A percentile compares a stretch with the other conserved stretches of the same genome.
Conservation (phyloP, 1,140 invertebrate genomes). For the Rhynchophorus ferrugineus region DNA sequence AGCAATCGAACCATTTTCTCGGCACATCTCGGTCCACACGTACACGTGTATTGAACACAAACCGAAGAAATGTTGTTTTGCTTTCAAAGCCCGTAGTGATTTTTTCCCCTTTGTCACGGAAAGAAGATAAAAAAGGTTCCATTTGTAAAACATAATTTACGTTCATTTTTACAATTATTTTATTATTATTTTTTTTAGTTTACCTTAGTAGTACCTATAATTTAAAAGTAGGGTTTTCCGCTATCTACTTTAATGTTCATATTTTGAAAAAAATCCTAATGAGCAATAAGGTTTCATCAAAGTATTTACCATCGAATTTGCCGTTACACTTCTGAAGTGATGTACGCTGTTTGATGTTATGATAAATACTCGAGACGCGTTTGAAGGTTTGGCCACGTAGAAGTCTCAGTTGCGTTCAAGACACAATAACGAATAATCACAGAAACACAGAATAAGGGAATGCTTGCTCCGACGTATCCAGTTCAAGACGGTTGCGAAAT, state of each 20-base stretch:
- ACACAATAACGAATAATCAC: slow-evolving; percentile 1
- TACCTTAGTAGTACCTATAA: slow-evolving; percentile 5
- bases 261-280: slow-evolving; percentile 5
- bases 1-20: slow-evolving; percentile 1
- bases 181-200: slow-evolving; percentile 8
- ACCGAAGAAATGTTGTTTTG: neutral
- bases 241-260: slow-evolving; percentile 1
- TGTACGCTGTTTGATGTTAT: too few species aligned
- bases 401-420: slow-evolving; percentile 1
- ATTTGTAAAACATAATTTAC: slow-evolving; percentile 16
- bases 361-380: too few species aligned
- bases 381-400: slow-evolving; percentile 8
- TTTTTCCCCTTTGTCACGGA: too few species aligned
- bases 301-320: slow-evolving; percentile 6
- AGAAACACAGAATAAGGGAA: slow-evolving; percentile 12
- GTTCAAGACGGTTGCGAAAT: neutral
- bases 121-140: neutral
- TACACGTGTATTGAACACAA: too few species aligned
- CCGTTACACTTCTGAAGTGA: too few species aligned
- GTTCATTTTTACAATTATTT: slow-evolving; percentile 13
- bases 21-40: too few species aligned
- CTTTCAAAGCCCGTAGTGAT: neutral
- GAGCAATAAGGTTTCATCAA: slow-evolving; percentile 4
- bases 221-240: slow-evolving; percentile 12
- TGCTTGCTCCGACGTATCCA: slow-evolving; percentile 1